Conservation (phyloP, 2,888 invertebrate species). For the Luperina testacea region DNA sequence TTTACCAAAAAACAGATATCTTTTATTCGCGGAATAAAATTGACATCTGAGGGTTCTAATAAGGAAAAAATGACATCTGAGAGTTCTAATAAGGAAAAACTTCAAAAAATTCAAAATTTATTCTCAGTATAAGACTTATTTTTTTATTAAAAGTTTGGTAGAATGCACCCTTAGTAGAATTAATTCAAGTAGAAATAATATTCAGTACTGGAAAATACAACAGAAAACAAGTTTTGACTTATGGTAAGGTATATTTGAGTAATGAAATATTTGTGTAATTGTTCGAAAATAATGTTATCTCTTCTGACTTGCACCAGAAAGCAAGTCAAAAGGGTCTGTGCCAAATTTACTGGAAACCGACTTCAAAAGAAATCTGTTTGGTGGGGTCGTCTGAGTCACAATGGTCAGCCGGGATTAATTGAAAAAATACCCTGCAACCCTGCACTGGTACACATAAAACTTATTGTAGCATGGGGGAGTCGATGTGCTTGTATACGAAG, state of each 20-base stretch:
- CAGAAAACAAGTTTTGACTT: neutral
- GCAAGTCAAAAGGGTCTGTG: slow-evolving; percentile 61
- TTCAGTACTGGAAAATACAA: neutral
- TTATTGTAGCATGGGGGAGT: slow-evolving; percentile 35
- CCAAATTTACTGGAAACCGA: slow-evolving; percentile 77
- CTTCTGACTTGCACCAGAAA: slow-evolving; percentile 40
- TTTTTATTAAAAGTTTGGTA: neutral
- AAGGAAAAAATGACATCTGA: too few species aligned
- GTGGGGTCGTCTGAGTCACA: slow-evolving; percentile 60
- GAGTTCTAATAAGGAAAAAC: neutral
- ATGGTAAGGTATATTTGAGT: too few species aligned
- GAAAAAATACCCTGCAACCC: slow-evolving; percentile 48
- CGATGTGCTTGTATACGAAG: slow-evolving; percentile 13
- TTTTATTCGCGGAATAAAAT: neutral
- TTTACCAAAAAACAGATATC: neutral
- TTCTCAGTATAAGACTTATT: too few species aligned
- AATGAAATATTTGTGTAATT: neutral
- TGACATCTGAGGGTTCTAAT: neutral
- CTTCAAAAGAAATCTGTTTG: slow-evolving; percentile 77
- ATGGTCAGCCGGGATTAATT: slow-evolving; percentile 64
- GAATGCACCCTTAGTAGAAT: neutral
- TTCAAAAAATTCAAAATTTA: neutral
- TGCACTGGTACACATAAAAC: slow-evolving; percentile 43
- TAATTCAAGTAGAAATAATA: neutral
- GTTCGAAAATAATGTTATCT: neutral